Base-by-base conservation (phyloP, 2,888 invertebrate species). In the Napeogenes sylphis region DNA sequence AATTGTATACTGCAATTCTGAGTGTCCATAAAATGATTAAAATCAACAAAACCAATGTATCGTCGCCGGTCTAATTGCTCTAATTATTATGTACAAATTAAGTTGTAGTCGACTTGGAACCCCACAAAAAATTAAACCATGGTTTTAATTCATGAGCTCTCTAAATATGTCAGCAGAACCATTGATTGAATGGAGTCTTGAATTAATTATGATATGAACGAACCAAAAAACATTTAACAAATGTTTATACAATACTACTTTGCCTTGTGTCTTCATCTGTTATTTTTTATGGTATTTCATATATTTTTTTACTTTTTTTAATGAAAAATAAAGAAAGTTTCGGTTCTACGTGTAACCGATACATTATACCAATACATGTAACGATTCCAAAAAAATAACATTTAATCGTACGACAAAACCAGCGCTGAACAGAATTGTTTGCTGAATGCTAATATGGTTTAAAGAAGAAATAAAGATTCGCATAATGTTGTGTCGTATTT, bases 391-490 rank as follows among this genome's bases (percentile, higher is more conserved):
- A 79, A 87, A 89, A 87, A 89, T 87, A 87, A 90, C 89, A 90
- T 90, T 89, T 89, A 85, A 87, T 83, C 85, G 87, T 86, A 90
- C 90, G 87, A 88, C 89, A 90, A 90, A 90, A 90, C 90, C 86
- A 84, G 76, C 80, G 83, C 82, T 81, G 85, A 81, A 79, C 86
- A 82, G 85, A 81, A 80, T 85, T 87, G 87, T 89, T 89, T 83
- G 85, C 81, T 79, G 90, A 89, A 90, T 90, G 90, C 90, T 90
- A 90, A 90, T 90, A 90, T 84, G 84, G 79, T 80, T 83, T 90
- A 87, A 89, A 90, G 86, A 89, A 89, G 85, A 90, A 90, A 90
- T 89, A 90, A 89, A 89, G 85, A 85, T 86, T 83, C 81, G 85
- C 81, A 88, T 88, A 88, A 89, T 87, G 80, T 83, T 87, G 84